Evolutionary conservation across 2,888 invertebrate genomes (phyloP), one percentile per base, ranked within the genome.

Genomic region (Piscicola geometra): DNA sequence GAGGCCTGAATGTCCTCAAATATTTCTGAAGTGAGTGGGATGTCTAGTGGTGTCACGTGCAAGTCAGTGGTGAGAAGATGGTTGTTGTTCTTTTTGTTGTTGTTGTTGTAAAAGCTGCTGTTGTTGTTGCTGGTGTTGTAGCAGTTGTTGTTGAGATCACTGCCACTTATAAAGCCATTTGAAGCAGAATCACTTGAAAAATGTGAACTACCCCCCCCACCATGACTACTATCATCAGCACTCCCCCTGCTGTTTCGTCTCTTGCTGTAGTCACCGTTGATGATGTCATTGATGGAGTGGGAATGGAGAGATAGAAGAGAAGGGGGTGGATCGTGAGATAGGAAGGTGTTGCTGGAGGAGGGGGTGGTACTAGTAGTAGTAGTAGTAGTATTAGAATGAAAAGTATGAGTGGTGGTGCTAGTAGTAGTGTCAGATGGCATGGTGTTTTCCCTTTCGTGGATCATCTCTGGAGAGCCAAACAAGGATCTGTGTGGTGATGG

Each of bases 401-500:
- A n/a, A n/a, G n/a, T n/a, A n/a, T n/a, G n/a, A n/a, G n/a, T n/a
- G n/a, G n/a, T n/a, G n/a, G n/a, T n/a, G n/a, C n/a, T n/a, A n/a
- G n/a, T n/a, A n/a, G n/a, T n/a, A n/a, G 50, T 56, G 5, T n/a
- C n/a, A 12, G 41, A 35, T 35, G 60, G 60, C 15, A 28, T 56
- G 25, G 64, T 36, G 28, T 67, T 67, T 67, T 67, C 67, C n/a
- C 35, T 3, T n/a, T 67, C 67, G 18, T 32, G 67, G 15, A 67
- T 35, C 35, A 35, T 35, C 32, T 56, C 35, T 2, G 73, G 73
- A 33, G 73, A 73, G n/a, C 73, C 69, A 25, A 78, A 76, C 3
- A 79, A 77, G 0, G 78, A 78, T 25, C 79, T 56, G 25, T 18
- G 41, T 41, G 5, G 41, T 9, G 5, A 56, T 68, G 33, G 0